Percentiles rank a stretch among this genome's conserved stretches.
phyloP scores from a whole-genome alignment of 2,888 invertebrate genomes.

The Cheilosia variabilis region DNA sequence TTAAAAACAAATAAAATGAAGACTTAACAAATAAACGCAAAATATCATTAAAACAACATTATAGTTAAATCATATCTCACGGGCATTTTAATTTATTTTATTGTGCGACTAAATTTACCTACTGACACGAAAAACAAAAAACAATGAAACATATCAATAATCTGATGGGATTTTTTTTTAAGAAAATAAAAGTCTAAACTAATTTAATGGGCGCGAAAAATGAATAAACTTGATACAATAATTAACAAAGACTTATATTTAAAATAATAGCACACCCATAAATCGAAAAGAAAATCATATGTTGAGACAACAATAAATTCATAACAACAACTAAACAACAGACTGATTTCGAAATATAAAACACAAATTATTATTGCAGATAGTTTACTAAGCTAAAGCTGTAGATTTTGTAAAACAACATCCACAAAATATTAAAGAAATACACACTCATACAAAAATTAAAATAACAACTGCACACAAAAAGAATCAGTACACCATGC shows the following conservation, averaged over 20 bases:
- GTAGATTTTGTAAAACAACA: conserved; percentile 74
- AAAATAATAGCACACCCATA: conserved; percentile 34
- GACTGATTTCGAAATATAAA: conserved; percentile 65
- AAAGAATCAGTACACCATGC: conserved; percentile 48
- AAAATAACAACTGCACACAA: conserved; percentile 38
- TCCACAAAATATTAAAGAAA: conserved; percentile 38
- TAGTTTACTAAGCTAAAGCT: conserved; percentile 53
- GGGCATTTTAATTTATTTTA: conserved; percentile 35
- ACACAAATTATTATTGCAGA: conserved; percentile 44
- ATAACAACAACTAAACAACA: conserved; percentile 62
- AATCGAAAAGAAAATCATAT: conserved; percentile 22
- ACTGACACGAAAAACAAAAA: not conserved
- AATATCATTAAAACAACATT: conserved; percentile 42
- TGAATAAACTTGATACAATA: conserved; percentile 59
- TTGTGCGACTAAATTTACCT: conserved; percentile 16
- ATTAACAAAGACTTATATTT: conserved; percentile 67
- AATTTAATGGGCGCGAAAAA: conserved; percentile 7
- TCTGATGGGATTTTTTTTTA: conserved; percentile 5
- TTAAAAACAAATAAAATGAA: conserved; percentile 34
- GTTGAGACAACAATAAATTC: conserved; percentile 48
- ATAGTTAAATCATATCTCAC: conserved; percentile 63
- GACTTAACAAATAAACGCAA: conserved; percentile 43
- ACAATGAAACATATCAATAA: conserved; percentile 60
- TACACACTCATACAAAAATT: conserved; percentile 13
- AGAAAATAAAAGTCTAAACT: not conserved